A percentile compares a stretch with the other conserved stretches of the same genome.
Conservation (phyloP, 2,888 invertebrate genomes). For the Tribolium freemani region DNA sequence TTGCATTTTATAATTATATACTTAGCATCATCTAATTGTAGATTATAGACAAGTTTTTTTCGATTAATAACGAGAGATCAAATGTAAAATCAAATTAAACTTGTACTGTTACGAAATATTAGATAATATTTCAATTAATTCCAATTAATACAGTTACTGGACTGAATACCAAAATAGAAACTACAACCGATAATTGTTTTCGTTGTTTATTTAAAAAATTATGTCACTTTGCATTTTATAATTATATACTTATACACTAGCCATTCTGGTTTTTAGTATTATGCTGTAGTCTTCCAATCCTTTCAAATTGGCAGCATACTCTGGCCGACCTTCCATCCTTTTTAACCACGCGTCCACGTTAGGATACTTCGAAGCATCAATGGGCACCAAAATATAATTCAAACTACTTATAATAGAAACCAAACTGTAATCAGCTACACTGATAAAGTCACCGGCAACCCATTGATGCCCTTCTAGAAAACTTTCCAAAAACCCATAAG, state of each 20-base stretch:
- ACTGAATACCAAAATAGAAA: too few species aligned
- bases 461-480: conserved; percentile 52
- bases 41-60: too few species aligned
- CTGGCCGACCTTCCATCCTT: not conserved
- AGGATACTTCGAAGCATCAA: conserved; percentile 31
- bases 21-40: too few species aligned
- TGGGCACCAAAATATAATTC: conserved; percentile 36
- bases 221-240: too few species aligned
- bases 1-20: too few species aligned
- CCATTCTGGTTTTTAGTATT: not conserved
- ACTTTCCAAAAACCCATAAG: conserved; percentile 53
- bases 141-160: too few species aligned
- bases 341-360: conserved; percentile 6
- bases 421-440: conserved; percentile 61
- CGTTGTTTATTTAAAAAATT: too few species aligned
- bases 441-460: conserved; percentile 56
- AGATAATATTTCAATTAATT: too few species aligned
- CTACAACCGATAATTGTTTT: too few species aligned
- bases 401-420: not conserved
- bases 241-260: not conserved
- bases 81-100: too few species aligned
- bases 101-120: too few species aligned
- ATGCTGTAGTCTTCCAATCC: not conserved
- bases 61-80: too few species aligned
- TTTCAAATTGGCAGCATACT: not conserved